A percentile compares a stretch with the other conserved stretches of the same genome.
Conservation (phyloP, 2,888 invertebrate species). For the Branchipolynoe longqiensis region DNA sequence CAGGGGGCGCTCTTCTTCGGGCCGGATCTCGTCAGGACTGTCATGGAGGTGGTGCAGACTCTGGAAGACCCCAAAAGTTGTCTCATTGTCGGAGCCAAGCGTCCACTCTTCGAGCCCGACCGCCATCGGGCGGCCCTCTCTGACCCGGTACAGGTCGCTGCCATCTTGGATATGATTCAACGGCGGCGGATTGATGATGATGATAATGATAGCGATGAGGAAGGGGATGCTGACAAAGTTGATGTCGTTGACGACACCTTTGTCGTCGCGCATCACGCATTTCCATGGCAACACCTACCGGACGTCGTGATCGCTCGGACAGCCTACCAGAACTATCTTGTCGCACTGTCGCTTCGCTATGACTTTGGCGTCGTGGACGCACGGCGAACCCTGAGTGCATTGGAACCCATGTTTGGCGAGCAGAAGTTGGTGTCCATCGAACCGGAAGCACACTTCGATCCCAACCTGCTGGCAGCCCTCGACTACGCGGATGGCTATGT, state of each 20-base stretch:
- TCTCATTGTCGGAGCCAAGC: conserved; percentile 7
- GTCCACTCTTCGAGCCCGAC: too few relatives aligned
- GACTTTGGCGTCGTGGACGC: conserved; percentile 36
- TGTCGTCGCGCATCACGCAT: background rate
- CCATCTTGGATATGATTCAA: background rate
- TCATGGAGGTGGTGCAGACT: background rate
- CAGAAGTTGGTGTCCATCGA: background rate
- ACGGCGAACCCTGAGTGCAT: background rate
- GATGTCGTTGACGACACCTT: background rate
- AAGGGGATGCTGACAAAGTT: too few relatives aligned
- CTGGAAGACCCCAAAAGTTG: background rate
- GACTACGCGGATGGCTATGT: conserved; percentile 21
- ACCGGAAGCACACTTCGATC: conserved; percentile 36
- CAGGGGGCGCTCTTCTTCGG: conserved; percentile 12
- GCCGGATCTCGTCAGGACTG: background rate
- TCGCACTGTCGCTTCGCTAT: conserved; percentile 12
- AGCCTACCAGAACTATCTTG: conserved; percentile 14
- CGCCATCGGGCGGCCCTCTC: too few relatives aligned
- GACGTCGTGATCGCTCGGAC: conserved; percentile 32
- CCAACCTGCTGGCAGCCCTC: conserved; percentile 30
- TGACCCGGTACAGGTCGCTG: too few relatives aligned
- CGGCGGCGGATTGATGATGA: too few relatives aligned
- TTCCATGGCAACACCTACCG: conserved; percentile 41
- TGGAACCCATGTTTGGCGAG: conserved; percentile 2
- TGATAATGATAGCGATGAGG: too few relatives aligned